Percentiles rank a stretch among this genome's conserved stretches.
Conservation (phyloP, 1,140 invertebrate genomes). For the Heliconius eleuchia region DNA sequence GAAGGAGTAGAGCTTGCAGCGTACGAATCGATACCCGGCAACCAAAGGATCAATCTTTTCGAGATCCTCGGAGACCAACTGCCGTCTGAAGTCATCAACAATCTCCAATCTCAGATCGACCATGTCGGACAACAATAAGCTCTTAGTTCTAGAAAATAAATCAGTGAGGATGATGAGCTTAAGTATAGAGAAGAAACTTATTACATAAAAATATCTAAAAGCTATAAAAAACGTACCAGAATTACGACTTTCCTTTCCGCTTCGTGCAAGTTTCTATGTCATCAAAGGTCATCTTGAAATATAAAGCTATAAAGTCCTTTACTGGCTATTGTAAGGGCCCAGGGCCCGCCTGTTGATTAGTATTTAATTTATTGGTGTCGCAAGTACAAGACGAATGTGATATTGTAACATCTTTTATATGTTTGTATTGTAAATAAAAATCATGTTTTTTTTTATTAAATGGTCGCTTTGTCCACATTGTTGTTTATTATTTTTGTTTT, state of each 20-base stretch:
- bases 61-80: slow-evolving; percentile 91
- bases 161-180: neutral
- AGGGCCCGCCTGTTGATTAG: slow-evolving; percentile 48
- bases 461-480: slow-evolving; percentile 41
- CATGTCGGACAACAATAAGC: slow-evolving; percentile 86
- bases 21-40: slow-evolving; percentile 90
- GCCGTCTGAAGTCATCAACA: slow-evolving; percentile 92
- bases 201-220: no score
- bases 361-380: slow-evolving; percentile 73
- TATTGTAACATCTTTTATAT: slow-evolving; percentile 72
- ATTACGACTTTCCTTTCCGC: neutral
- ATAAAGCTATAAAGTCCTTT: slow-evolving; percentile 27
- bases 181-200: neutral
- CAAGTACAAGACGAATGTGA: slow-evolving; percentile 65
- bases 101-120: slow-evolving; percentile 90
- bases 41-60: slow-evolving; percentile 90
- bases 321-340: slow-evolving; percentile 38
- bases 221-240: neutral
- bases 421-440: slow-evolving; percentile 62
- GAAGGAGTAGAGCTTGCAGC: slow-evolving; percentile 91
- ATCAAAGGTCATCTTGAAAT: neutral
- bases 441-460: slow-evolving; percentile 47
- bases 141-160: slow-evolving; percentile 15
- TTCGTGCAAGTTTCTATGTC: no score
- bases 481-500: neutral